These are phyloP conservation scores for Drosophila yooni DNA, from an alignment of 2,888 invertebrate species.

Conservation along the genomic window DNA sequence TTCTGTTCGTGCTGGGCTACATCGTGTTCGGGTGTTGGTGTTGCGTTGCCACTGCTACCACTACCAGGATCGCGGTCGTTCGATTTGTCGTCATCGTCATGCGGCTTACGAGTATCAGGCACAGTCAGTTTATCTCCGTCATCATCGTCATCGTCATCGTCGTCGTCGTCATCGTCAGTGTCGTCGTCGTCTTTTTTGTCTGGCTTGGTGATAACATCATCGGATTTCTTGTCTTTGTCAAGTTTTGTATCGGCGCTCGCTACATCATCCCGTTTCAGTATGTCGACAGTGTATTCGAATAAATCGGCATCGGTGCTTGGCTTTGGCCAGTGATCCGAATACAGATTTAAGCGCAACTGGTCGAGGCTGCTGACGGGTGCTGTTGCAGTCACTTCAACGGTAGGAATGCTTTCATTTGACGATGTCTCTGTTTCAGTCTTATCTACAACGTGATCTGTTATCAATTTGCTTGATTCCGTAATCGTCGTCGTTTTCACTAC, in stretches of 20 bases:
- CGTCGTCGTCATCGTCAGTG: slow-evolving; percentile 85
- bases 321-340: slow-evolving; percentile 74
- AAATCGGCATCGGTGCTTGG: slow-evolving; percentile 52
- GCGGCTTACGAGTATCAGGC: slow-evolving; percentile 81
- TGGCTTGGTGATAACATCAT: slow-evolving; percentile 51
- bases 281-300: slow-evolving; percentile 46
- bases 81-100: slow-evolving; percentile 86
- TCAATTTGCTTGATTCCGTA: slow-evolving; percentile 60
- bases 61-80: slow-evolving; percentile 88
- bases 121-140: slow-evolving; percentile 83
- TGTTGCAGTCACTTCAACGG: slow-evolving; percentile 41
- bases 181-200: slow-evolving; percentile 86
- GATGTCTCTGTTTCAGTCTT: slow-evolving; percentile 77
- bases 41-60: slow-evolving; percentile 86
- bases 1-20: slow-evolving; percentile 57
- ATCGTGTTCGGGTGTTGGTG: slow-evolving; percentile 78
- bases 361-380: slow-evolving; percentile 50
- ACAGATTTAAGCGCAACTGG: slow-evolving; percentile 65
- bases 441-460: slow-evolving; percentile 64
- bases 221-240: slow-evolving; percentile 66
- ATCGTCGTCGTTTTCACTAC: slow-evolving; percentile 71
- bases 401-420: slow-evolving; percentile 70
- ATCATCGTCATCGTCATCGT: slow-evolving; percentile 86
- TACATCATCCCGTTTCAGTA: slow-evolving; percentile 54
- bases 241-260: slow-evolving; percentile 45